Base-by-base conservation (phyloP, 2,888 invertebrate genomes). In the Fragum whitleyi region DNA sequence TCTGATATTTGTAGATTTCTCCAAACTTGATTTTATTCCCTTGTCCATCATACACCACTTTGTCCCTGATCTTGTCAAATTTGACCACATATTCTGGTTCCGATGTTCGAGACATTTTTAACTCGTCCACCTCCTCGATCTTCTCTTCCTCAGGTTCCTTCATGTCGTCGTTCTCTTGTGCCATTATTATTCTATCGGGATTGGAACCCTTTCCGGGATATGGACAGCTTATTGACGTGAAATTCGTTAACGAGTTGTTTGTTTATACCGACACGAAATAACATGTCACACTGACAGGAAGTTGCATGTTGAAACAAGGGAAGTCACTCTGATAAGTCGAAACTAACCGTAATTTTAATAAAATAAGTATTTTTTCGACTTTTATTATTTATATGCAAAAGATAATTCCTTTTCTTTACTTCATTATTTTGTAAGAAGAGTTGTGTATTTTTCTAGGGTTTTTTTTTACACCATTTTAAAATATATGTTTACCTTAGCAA, bases 1-100 rank as follows among this genome's bases (percentile, higher is more conserved):
- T 92, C 80, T 92, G 90, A 39, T 88, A 81, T 78, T 88, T 90
- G 76, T 90, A 92, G 29, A 92, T 87, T 53, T 92, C 92, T 9
- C 90, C 88, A 80, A 92, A 91, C 36, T 85, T 79, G 14, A 91
- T 89, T 83, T 90, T 88, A 74, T 89, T 90, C 7, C 91, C 92
- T 68, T 81, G 78, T 70, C 90, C 90, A 80, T 92, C 92, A 68
- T 72, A 89, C 9, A 92, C 91, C 61, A 81, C 51, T 42, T 86
- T 73, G 69, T 90, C 83, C 61, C 85, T 74, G 2, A 90, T 39
- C 71, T 86, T 87, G 6, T 87, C 80, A 68, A 91, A 88, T 67
- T 91, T 83, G 5, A 92, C 70, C n/a, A 77, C 73, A 32, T 86
- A 79, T 55, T 92, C 91, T 42, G 86, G 85, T 71, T 88, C 85